Evolutionary conservation across 1,140 invertebrate species (phyloP).

Genomic region (Dreissena polymorpha): DNA sequence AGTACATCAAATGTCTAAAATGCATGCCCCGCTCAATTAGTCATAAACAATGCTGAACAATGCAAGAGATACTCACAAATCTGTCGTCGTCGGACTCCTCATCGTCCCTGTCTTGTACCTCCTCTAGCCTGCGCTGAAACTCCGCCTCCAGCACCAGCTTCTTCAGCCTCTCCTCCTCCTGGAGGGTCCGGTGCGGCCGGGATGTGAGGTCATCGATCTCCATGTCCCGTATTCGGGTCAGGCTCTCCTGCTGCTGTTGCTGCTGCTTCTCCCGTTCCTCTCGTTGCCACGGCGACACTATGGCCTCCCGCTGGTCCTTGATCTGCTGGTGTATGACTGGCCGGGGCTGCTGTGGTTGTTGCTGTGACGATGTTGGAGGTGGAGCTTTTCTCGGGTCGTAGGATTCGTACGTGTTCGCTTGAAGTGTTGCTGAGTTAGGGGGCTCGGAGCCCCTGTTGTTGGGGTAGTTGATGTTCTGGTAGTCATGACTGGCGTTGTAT

Average conservation of each 20-base stretch:
- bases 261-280: constrained; percentile 74
- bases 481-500: constrained; percentile 68
- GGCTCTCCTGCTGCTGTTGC: constrained; percentile 69
- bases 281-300: constrained; percentile 75
- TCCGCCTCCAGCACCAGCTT: constrained; percentile 76
- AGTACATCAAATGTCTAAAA: too few relatives aligned
- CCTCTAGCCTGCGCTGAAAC: constrained; percentile 75
- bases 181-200: constrained; percentile 68
- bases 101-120: constrained; percentile 73
- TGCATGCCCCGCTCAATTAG: too few relatives aligned
- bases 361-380: constrained; percentile 20
- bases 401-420: constrained; percentile 66
- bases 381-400: constrained; percentile 58
- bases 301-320: constrained; percentile 49
- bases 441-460: constrained; percentile 58
- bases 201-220: constrained; percentile 75
- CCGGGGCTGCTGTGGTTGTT: constrained; percentile 40
- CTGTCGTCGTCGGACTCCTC: constrained; percentile 75
- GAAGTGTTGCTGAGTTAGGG: constrained; percentile 55
- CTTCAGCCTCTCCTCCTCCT: constrained; percentile 74
- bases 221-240: constrained; percentile 64
- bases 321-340: constrained; percentile 52
- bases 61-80: constrained; percentile 64
- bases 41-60: too few relatives aligned
- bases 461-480: constrained; percentile 71